phyloP scores from a whole-genome alignment of 2,113 vertebrate genomes.

The Bothrops jararaca region DNA sequence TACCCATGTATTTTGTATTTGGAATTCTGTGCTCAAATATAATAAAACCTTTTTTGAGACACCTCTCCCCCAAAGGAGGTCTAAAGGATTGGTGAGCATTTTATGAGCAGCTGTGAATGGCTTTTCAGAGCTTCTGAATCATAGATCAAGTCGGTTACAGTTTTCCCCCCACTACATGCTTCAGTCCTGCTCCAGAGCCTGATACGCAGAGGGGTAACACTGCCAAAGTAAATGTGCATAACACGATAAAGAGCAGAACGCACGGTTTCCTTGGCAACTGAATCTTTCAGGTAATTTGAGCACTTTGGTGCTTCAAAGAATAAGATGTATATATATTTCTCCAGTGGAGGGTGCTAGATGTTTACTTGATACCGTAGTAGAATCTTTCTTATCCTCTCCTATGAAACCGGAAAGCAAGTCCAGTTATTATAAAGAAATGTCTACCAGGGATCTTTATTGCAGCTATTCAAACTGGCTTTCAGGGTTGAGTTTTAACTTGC shows the following conservation, averaged over 20 bases:
- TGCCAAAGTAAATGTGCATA: conserved; percentile 7
- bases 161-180: neutral
- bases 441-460: neutral
- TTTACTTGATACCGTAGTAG: conserved; percentile 12
- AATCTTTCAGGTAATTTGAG: conserved; percentile 11
- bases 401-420: neutral
- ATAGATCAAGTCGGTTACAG: neutral
- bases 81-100: neutral
- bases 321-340: neutral
- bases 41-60: neutral
- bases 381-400: too few species aligned
- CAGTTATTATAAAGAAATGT: neutral
- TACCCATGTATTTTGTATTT: neutral
- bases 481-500: neutral
- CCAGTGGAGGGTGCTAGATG: conserved; percentile 52
- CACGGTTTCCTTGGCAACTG: conserved; percentile 60
- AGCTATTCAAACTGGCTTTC: neutral
- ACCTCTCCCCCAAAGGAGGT: neutral
- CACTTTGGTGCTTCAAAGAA: neutral
- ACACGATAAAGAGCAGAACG: conserved; percentile 16
- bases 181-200: neutral
- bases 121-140: neutral
- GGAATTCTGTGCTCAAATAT: neutral
- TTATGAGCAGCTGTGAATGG: neutral
- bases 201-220: neutral